Evolutionary conservation across 2,888 invertebrate genomes (phyloP).

Genomic region (Hymenopus coronatus): DNA sequence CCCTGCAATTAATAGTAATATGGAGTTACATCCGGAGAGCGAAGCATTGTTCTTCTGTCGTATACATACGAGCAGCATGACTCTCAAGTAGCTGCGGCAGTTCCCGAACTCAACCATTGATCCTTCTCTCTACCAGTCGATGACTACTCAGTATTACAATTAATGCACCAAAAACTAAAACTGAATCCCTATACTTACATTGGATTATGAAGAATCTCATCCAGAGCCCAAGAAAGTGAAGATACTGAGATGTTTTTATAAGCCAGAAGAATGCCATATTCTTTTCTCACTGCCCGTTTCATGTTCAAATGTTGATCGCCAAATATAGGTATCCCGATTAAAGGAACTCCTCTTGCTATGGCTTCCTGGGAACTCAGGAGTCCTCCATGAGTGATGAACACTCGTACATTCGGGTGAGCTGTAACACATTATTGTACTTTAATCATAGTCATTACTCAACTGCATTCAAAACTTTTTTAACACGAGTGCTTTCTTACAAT

Average conservation of each 20-base stretch:
- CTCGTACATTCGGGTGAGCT: conserved; percentile 55
- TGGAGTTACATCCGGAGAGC: no score
- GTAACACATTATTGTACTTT: background rate
- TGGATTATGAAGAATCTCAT: conserved; percentile 47
- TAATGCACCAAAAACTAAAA: no score
- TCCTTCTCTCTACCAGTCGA: no score
- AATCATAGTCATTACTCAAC: no score
- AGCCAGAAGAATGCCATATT: conserved; percentile 49
- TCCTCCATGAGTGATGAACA: conserved; percentile 60
- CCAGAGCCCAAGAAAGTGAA: conserved; percentile 47
- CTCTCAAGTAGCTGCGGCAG: no score
- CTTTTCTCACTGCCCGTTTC: conserved; percentile 51
- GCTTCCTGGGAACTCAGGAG: conserved; percentile 57
- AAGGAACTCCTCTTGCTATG: conserved; percentile 49
- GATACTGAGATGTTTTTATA: conserved; percentile 45
- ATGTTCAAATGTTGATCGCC: conserved; percentile 57
- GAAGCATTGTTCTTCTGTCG: no score
- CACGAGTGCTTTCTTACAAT: no score
- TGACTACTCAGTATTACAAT: no score
- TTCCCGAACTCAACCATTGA: no score
- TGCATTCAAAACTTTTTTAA: no score
- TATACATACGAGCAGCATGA: no score
- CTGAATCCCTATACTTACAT: background rate
- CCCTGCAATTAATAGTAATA: no score
- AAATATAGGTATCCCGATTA: conserved; percentile 54